Evolutionary conservation across 2,888 invertebrate species (phyloP).

Genomic region (Ctena decussata): DNA sequence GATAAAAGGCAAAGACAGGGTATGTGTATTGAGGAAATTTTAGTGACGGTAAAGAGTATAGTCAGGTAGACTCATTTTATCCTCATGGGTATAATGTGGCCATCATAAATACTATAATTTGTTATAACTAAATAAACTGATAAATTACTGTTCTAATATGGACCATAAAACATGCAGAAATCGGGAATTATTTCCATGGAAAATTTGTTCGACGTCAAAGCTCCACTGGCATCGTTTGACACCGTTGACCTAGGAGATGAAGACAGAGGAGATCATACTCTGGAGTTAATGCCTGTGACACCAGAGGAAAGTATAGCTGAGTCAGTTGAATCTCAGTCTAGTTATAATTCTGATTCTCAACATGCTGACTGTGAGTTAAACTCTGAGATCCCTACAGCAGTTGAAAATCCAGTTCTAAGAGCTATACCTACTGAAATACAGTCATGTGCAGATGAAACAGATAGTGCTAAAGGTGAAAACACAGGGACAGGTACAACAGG

Average conservation of each 20-base stretch:
- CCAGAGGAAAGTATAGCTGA: slow-evolving; percentile 5
- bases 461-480: not conserved
- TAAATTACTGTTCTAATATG: not conserved
- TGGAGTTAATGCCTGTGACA: not conserved
- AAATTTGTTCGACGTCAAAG: slow-evolving; percentile 67
- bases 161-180: slow-evolving; percentile 1
- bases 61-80: no score
- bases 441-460: not conserved
- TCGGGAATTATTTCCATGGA: slow-evolving; percentile 54
- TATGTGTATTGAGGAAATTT: no score
- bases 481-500: slow-evolving; percentile 43
- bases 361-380: slow-evolving; percentile 29
- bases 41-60: no score
- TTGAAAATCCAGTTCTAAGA: not conserved
- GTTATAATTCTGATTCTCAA: not conserved
- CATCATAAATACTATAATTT: no score
- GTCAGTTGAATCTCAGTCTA: not conserved
- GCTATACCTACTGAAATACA: not conserved
- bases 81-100: no score
- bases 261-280: not conserved
- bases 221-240: slow-evolving; percentile 83
- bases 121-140: no score
- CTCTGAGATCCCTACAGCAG: not conserved
- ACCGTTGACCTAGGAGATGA: slow-evolving; percentile 80
- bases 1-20: no score